phyloP scores from a whole-genome alignment of 2,797 vertebrate genomes.

The Rhynchotus rufescens region DNA sequence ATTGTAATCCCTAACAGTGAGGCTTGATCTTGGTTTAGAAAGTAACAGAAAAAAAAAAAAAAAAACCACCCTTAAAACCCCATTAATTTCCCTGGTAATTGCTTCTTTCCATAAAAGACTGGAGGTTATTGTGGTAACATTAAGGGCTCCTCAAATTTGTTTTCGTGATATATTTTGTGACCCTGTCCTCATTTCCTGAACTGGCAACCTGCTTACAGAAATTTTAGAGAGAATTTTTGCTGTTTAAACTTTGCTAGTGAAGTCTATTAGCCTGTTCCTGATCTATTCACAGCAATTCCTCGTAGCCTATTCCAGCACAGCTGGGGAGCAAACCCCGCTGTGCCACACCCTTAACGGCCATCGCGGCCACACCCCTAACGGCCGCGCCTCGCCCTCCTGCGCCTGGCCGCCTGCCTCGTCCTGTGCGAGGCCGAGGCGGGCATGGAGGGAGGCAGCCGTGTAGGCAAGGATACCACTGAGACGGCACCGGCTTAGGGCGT shows the following conservation, averaged over 20 bases:
- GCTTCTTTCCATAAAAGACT: background rate
- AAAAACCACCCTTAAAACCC: too few species aligned
- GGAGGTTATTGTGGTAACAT: background rate
- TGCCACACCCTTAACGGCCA: too few species aligned
- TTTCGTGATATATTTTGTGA: background rate
- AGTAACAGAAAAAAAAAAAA: background rate
- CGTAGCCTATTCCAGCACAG: background rate
- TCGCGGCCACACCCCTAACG: too few species aligned
- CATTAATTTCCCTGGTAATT: background rate
- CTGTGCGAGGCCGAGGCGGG: background rate
- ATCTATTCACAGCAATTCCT: background rate
- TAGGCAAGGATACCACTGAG: background rate
- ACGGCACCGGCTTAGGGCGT: background rate
- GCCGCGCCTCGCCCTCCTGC: rapidly evolving
- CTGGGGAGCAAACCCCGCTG: background rate
- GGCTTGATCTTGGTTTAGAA: background rate
- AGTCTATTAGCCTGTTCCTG: background rate
- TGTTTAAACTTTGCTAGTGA: background rate
- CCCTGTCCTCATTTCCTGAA: background rate
- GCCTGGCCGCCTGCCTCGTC: background rate
- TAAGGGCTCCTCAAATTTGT: background rate
- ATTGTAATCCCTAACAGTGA: background rate
- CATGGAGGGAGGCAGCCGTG: background rate
- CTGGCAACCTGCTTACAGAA: background rate
- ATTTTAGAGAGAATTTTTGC: background rate